A percentile compares a stretch with the other conserved stretches of the same genome.
Conservation (phyloP, 2,888 invertebrate genomes). For the Morpho deidamia region DNA sequence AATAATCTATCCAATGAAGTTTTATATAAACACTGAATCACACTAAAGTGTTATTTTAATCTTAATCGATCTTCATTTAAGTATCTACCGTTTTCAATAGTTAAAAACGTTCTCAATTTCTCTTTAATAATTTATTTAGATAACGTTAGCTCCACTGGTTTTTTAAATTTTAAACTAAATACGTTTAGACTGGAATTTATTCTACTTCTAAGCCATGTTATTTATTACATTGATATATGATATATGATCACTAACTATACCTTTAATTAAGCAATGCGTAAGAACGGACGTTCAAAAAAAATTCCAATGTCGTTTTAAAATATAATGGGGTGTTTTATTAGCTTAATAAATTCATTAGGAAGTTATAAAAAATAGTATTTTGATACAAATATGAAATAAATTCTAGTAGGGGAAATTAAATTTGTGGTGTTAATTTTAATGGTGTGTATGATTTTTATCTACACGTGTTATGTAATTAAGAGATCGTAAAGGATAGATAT, state of each 20-base stretch:
- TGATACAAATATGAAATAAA: conserved; percentile 11
- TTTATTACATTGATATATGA: conserved; percentile 19
- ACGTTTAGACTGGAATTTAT: not conserved
- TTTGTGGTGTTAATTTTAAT: conserved; percentile 16
- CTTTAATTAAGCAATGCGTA: conserved; percentile 12
- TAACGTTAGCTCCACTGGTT: too few relatives aligned
- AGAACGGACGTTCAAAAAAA: conserved; percentile 16
- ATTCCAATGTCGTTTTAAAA: conserved; percentile 18
- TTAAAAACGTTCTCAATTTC: too few relatives aligned
- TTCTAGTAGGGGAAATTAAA: conserved; percentile 13
- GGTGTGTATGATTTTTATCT: conserved; percentile 12
- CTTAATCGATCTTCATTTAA: too few relatives aligned
- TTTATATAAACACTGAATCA: too few relatives aligned
- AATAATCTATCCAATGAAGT: too few relatives aligned
- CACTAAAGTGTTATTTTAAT: too few relatives aligned
- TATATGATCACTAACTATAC: conserved; percentile 18
- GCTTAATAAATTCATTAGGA: conserved; percentile 17
- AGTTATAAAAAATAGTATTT: conserved; percentile 10
- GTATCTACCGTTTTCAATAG: too few relatives aligned
- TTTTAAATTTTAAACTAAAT: too few relatives aligned
- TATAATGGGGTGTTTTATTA: conserved; percentile 13
- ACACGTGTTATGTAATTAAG: not conserved
- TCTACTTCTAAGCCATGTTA: conserved; percentile 12
- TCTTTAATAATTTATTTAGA: too few relatives aligned
- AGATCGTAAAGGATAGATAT: too few relatives aligned